Conservation (phyloP, 2,797 vertebrate genomes). For the Spinus olivaceus region DNA sequence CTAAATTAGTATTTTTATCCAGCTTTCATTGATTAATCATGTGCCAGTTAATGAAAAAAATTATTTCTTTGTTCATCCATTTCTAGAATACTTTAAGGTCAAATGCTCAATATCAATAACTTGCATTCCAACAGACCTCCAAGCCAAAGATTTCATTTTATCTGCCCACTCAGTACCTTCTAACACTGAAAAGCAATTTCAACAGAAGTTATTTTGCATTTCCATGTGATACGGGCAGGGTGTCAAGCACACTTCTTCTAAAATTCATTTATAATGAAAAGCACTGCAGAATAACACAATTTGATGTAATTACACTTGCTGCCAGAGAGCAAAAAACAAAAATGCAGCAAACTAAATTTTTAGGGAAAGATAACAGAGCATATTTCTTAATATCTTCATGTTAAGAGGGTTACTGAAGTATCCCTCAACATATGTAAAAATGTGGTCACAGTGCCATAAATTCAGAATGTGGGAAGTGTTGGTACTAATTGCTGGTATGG, state of each 20-base stretch:
- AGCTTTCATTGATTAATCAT: not conserved
- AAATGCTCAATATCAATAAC: not conserved
- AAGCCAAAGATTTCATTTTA: not conserved
- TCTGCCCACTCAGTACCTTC: not conserved
- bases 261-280: not conserved
- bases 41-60: not conserved
- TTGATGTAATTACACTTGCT: not conserved
- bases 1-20: not conserved
- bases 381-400: conserved; percentile 29
- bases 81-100: not conserved
- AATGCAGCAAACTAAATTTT: not conserved
- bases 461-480: conserved; percentile 53
- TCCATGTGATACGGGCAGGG: not conserved
- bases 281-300: not conserved
- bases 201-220: not conserved
- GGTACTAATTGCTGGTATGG: conserved; percentile 64
- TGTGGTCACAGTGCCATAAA: conserved; percentile 51
- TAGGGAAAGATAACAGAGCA: not conserved
- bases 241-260: not conserved
- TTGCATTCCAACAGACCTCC: not conserved
- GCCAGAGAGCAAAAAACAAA: not conserved
- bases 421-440: conserved; percentile 57
- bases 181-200: not conserved
- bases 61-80: not conserved
- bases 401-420: conserved; percentile 42